phyloP scores from a whole-genome alignment of 2,113 vertebrate species.

The Pedionomus torquatus region DNA sequence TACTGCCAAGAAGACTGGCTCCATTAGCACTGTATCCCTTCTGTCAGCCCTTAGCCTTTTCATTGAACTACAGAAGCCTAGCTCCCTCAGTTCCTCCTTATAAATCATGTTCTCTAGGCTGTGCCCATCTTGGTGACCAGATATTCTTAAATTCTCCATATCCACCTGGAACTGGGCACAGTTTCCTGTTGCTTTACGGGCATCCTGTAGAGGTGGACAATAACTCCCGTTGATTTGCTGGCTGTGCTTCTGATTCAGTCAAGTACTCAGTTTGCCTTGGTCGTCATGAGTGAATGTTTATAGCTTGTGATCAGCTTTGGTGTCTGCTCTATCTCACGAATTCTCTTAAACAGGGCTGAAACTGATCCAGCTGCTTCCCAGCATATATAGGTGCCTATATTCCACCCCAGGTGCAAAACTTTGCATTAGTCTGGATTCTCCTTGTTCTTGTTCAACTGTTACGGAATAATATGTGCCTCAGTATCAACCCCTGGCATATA shows the following conservation, averaged over 20 bases:
- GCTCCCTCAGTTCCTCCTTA: neutral
- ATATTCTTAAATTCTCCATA: neutral
- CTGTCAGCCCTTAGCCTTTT: neutral
- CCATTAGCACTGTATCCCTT: neutral
- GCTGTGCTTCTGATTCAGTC: neutral
- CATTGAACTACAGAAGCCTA: neutral
- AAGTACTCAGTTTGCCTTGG: neutral
- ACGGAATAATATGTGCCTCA: accelerated
- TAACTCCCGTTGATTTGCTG: neutral
- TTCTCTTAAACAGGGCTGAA: neutral
- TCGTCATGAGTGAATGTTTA: neutral
- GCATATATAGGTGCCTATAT: neutral
- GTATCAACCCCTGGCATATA: neutral
- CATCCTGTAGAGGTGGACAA: neutral
- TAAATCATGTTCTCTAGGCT: neutral
- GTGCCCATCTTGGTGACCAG: neutral
- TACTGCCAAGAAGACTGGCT: neutral
- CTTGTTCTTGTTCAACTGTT: neutral
- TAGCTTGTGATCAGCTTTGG: neutral
- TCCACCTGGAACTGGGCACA: neutral
- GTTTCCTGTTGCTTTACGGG: neutral
- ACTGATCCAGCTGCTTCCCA: neutral
- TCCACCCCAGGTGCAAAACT: neutral
- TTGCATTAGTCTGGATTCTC: neutral
- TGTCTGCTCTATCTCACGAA: neutral